Conservation (phyloP, 2,888 invertebrate species). For the Agonum fuliginosum region DNA sequence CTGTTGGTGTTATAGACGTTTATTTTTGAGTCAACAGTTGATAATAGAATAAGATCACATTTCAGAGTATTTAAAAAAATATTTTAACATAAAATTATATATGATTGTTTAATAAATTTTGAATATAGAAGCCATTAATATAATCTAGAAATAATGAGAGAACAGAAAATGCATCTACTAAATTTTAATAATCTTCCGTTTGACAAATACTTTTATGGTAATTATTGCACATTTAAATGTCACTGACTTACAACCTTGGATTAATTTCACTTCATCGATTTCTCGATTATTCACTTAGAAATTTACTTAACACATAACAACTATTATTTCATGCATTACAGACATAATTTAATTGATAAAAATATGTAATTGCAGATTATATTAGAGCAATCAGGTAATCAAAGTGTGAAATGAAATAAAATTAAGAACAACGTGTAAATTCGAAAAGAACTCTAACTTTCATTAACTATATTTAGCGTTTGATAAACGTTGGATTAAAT, state of each 20-base stretch:
- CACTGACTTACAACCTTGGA: neutral
- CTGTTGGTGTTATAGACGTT: no score
- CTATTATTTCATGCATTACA: neutral
- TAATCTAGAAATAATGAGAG: no score
- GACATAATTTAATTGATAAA: neutral
- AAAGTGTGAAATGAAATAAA: neutral
- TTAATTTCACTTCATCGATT: constrained; percentile 3
- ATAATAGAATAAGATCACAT: no score
- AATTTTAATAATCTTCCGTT: no score
- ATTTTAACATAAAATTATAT: no score
- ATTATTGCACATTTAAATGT: neutral
- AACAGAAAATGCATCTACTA: no score
- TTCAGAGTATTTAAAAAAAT: no score
- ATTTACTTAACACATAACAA: neutral
- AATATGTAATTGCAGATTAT: neutral
- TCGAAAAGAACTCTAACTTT: neutral
- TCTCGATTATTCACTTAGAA: neutral
- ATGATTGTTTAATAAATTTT: no score
- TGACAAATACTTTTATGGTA: no score
- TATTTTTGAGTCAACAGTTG: no score
- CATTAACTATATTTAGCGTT: neutral
- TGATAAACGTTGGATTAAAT: neutral
- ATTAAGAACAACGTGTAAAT: neutral
- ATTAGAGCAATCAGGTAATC: neutral
- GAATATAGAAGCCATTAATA: no score